Evolutionary conservation across 2,797 vertebrate genomes (phyloP).

Genomic region (Falco columbarius): DNA sequence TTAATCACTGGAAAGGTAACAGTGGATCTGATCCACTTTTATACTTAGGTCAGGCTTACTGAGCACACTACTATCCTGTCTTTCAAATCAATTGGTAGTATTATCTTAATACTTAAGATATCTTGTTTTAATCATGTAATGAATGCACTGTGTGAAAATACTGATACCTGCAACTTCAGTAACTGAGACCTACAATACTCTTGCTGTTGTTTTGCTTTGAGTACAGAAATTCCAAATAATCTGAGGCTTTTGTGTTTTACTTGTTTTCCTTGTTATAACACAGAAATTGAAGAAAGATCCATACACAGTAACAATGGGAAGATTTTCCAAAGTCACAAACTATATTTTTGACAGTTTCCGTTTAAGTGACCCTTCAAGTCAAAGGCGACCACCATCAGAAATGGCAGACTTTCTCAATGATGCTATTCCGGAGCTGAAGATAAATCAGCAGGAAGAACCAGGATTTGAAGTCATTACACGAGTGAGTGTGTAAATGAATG

Average conservation of each 20-base stretch:
- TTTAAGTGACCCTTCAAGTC: conserved; percentile 79
- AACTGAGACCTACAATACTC: neutral
- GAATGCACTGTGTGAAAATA: neutral
- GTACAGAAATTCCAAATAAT: neutral
- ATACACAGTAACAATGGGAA: conserved; percentile 87
- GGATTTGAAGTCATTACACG: conserved; percentile 96
- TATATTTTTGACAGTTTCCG: conserved; percentile 91
- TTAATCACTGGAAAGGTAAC: conserved; percentile 54
- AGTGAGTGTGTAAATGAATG: conserved; percentile 79
- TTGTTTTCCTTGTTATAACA: conserved; percentile 45
- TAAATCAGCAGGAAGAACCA: conserved; percentile 95
- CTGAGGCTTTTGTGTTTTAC: neutral
- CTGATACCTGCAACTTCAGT: neutral
- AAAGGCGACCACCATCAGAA: conserved; percentile 90
- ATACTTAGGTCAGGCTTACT: neutral
- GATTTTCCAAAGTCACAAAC: conserved; percentile 96
- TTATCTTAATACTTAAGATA: neutral
- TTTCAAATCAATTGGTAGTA: conserved; percentile 23
- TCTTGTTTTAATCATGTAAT: neutral
- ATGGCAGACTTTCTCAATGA: conserved; percentile 90
- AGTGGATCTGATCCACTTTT: neutral
- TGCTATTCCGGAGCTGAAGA: conserved; percentile 91
- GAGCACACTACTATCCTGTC: neutral
- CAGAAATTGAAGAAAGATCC: conserved; percentile 93
- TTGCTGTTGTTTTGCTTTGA: neutral